Percentiles rank a stretch among this genome's conserved stretches.
Evolutionary conservation across 1,140 invertebrate species (phyloP).

Genomic region (honey bee (Apis mellifera)): Amel_HAv3.1 CM009940.2:724001-724500

Average conservation of each 20-base stretch:
- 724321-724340: neutral
- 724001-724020: too few species aligned
- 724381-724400: constrained; percentile 32
- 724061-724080: too few species aligned
- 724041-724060: too few species aligned
- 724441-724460: constrained; percentile 22
- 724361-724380: constrained; percentile 47
- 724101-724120: too few species aligned
- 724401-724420: constrained; percentile 36
- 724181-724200: too few species aligned
- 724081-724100: too few species aligned
- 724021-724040: too few species aligned
- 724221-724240: too few species aligned
- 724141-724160: too few species aligned
- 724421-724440: constrained; percentile 49
- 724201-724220: too few species aligned
- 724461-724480: constrained; percentile 39
- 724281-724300: neutral
- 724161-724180: too few species aligned
- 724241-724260: neutral
- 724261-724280: neutral
- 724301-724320: neutral
- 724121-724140: too few species aligned
- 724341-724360: constrained; percentile 21
- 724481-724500: constrained; percentile 44